phyloP scores from a whole-genome alignment of 2,888 invertebrate genomes.

The Troglohyphantes excavatus region DNA sequence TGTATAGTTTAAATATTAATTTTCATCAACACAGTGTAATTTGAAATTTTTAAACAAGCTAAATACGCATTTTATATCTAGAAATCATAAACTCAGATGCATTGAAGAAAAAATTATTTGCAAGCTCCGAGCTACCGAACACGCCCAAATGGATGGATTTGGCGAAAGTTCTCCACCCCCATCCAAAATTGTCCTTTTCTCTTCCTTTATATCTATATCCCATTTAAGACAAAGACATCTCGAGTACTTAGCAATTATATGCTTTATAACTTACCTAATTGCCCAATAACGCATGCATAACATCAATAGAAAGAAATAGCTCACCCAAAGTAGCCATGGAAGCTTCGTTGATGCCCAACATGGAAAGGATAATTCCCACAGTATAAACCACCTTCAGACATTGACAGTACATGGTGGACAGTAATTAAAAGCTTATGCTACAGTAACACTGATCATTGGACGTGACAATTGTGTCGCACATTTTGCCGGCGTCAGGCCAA shows the following conservation, averaged over 20 bases:
- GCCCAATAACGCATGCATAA: neutral
- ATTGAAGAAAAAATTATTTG: too few species aligned
- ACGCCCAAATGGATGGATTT: neutral
- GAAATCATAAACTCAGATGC: too few species aligned
- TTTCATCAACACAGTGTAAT: too few species aligned
- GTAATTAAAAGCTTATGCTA: neutral
- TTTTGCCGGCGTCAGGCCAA: conserved; percentile 32
- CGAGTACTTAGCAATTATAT: too few species aligned
- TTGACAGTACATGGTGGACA: conserved; percentile 16
- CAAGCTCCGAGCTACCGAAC: too few species aligned
- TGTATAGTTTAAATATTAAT: too few species aligned
- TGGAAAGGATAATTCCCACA: neutral
- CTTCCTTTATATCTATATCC: neutral
- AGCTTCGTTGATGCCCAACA: conserved; percentile 11
- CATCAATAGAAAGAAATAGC: neutral
- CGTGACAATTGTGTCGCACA: neutral
- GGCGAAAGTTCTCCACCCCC: neutral
- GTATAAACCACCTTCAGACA: neutral
- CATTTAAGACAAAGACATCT: too few species aligned
- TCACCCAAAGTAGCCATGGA: conserved; percentile 46
- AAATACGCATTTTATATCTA: too few species aligned
- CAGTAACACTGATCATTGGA: neutral
- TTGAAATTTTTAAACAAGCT: too few species aligned
- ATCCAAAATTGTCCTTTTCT: neutral
- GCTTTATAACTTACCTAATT: too few species aligned